Evolutionary conservation across 2,797 vertebrate species (phyloP).

Genomic region (Myotis findleyi): DNA sequence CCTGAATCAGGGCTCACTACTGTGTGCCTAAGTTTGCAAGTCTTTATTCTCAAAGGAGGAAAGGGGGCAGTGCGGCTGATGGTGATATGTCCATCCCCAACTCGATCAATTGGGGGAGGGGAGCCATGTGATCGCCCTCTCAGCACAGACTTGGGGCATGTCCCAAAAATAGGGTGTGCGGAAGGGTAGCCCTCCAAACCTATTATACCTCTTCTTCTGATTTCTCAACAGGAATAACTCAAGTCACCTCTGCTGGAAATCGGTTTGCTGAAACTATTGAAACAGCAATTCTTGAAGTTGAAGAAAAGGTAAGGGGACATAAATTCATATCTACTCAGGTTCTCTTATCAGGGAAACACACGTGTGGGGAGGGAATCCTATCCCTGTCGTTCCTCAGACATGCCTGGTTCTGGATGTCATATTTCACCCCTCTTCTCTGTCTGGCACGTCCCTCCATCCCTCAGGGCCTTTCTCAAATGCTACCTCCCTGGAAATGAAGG

Average conservation of each 20-base stretch:
- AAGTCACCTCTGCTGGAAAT: slow-evolving; percentile 38
- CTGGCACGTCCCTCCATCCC: not conserved
- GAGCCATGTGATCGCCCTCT: not conserved
- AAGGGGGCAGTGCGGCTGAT: too few species aligned
- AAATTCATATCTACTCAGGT: not conserved
- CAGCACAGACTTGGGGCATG: accelerated
- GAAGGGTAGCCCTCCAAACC: not conserved
- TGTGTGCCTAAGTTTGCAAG: not conserved
- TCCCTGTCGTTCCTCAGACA: not conserved
- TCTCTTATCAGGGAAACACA: not conserved
- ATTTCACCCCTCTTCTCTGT: not conserved
- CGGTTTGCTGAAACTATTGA: slow-evolving; percentile 41
- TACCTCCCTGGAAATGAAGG: not conserved
- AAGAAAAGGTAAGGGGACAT: slow-evolving; percentile 67
- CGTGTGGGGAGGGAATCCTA: not conserved
- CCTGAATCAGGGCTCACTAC: not conserved
- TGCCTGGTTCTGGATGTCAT: not conserved
- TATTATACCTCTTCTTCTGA: slow-evolving; percentile 35
- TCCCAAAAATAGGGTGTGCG: not conserved
- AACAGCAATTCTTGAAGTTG: slow-evolving; percentile 17
- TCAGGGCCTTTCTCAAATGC: not conserved
- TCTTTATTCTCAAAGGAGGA: not conserved
- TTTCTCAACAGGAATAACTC: slow-evolving; percentile 71
- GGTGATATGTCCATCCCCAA: not conserved
- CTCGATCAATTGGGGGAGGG: not conserved